phyloP scores from a whole-genome alignment of 2,113 vertebrate genomes.

The Anas platyrhynchos region DNA sequence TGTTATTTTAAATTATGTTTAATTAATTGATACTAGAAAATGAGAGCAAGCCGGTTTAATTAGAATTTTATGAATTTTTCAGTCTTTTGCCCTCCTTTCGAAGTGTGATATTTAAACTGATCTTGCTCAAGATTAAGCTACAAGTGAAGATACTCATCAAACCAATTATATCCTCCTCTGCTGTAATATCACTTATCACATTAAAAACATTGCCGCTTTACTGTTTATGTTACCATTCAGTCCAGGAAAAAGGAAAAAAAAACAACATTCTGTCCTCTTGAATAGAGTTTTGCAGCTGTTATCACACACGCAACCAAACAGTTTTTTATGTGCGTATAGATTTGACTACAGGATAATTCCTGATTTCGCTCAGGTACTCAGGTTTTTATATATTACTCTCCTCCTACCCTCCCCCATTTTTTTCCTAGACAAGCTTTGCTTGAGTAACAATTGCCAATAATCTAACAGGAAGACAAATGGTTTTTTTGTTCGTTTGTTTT shows the following conservation, averaged over 20 bases:
- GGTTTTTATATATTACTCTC: not conserved
- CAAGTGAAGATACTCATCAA: not conserved
- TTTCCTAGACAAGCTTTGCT: not conserved
- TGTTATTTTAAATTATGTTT: slow-evolving; percentile 27
- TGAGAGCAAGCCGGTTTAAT: slow-evolving; percentile 27
- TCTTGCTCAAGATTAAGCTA: not conserved
- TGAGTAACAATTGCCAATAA: not conserved
- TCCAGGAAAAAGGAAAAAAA: not conserved
- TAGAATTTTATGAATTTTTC: not conserved
- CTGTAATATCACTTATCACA: not conserved
- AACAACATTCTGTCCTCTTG: not conserved
- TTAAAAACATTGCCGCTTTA: not conserved
- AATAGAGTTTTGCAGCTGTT: not conserved
- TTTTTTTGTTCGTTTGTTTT: not conserved
- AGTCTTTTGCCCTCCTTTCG: not conserved
- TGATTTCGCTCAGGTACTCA: not conserved
- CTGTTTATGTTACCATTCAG: not conserved
- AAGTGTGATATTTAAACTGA: not conserved
- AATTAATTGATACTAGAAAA: slow-evolving; percentile 25
- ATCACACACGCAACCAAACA: not conserved
- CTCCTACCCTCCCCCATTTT: not conserved
- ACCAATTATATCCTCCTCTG: not conserved
- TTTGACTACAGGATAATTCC: not conserved
- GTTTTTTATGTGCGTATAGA: not conserved
- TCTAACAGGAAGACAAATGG: not conserved